phyloP scores from a whole-genome alignment of 2,797 vertebrate species.

The Psittacula echo region DNA sequence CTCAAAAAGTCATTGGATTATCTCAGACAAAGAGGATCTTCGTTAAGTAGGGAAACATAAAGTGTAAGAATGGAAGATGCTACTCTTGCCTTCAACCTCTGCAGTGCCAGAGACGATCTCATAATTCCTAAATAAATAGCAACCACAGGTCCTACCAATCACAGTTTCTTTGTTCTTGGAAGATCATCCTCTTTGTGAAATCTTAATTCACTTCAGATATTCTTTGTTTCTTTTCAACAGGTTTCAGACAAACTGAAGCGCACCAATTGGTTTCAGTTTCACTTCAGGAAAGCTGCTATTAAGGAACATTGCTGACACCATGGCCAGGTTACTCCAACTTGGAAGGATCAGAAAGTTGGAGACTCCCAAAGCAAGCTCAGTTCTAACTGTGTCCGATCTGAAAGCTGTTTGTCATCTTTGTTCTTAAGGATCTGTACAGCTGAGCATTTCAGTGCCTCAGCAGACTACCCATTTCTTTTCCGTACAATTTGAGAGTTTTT shows the following conservation, averaged over 20 bases:
- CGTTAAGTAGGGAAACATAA: background rate
- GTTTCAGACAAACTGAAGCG: background rate
- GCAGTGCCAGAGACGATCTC: background rate
- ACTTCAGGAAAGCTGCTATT: background rate
- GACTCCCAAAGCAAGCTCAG: background rate
- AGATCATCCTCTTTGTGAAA: background rate
- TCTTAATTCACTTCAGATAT: background rate
- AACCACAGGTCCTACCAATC: background rate
- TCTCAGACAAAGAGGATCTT: background rate
- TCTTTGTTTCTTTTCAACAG: background rate
- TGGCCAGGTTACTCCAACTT: background rate
- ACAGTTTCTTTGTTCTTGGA: background rate
- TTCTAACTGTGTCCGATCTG: background rate
- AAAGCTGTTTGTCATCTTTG: background rate
- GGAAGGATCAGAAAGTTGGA: background rate
- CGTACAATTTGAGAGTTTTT: background rate
- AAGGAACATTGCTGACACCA: background rate
- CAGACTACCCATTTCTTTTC: background rate
- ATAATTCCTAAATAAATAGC: background rate
- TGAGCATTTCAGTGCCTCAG: background rate
- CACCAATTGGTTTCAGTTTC: background rate
- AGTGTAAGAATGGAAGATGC: background rate
- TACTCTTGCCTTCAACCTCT: background rate
- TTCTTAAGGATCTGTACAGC: background rate
- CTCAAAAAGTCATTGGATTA: background rate